Conservation (phyloP, 2,797 vertebrate genomes). For the Sarcoramphus papa region DNA sequence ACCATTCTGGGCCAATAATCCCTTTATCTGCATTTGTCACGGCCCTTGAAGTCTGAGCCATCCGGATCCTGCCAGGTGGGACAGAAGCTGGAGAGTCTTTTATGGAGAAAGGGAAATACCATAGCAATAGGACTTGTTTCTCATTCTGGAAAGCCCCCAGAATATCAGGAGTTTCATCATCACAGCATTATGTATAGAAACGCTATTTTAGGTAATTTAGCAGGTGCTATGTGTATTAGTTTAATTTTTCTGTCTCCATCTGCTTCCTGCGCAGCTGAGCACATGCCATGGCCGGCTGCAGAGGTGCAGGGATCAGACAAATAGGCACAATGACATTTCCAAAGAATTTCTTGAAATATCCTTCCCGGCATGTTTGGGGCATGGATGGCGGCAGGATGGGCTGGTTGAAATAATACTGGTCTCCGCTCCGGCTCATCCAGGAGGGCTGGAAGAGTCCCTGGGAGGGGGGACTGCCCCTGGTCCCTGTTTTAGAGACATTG, state of each 20-base stretch:
- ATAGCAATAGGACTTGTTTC: fast-evolving
- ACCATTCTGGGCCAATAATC: not conserved
- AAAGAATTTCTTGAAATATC: conserved; percentile 24
- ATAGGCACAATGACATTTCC: not conserved
- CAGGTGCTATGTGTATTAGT: not conserved
- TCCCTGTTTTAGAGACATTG: not conserved
- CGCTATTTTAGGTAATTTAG: conserved; percentile 7
- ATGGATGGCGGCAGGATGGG: not conserved
- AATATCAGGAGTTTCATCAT: not conserved
- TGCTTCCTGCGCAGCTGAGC: conserved; percentile 43
- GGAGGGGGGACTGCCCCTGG: not conserved
- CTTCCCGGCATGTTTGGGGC: not conserved
- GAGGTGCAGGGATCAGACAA: not conserved
- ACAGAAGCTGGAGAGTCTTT: not conserved
- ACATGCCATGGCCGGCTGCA: not conserved
- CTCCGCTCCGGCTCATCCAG: not conserved
- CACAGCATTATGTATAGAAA: not conserved
- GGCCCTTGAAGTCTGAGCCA: not conserved
- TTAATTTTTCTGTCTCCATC: conserved; percentile 23
- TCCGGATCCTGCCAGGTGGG: not conserved
- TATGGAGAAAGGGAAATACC: not conserved
- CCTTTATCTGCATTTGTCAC: not conserved
- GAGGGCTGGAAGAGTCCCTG: not conserved
- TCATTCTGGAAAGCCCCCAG: not conserved
- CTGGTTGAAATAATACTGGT: not conserved